Base-by-base conservation (phyloP, 2,113 vertebrate genomes). In the Hoplias malabaricus region DNA sequence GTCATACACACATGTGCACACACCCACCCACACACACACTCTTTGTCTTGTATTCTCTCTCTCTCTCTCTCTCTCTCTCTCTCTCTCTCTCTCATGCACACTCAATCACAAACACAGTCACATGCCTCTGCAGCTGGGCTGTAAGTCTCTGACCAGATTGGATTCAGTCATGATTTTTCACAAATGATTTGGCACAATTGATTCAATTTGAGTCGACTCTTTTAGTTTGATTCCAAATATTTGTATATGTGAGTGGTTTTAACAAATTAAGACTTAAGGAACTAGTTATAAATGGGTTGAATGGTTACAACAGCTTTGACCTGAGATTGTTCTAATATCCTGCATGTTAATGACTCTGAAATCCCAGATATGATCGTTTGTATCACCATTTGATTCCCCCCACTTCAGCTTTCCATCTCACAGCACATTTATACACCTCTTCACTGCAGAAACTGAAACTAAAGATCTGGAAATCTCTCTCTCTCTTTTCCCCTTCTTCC, bases 391-490 rank as follows among this genome's bases (percentile, higher is more conserved):
- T n/a, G n/a, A n/a, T n/a, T n/a, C n/a, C n/a, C n/a, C n/a, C n/a
- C n/a, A n/a, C n/a, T n/a, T n/a, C n/a, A n/a, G n/a, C n/a, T n/a
- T n/a, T n/a, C n/a, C n/a, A n/a, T n/a, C n/a, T n/a, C n/a, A n/a
- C n/a, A n/a, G n/a, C n/a, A 13, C 14, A 48, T 23, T 23, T 53
- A 21, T 53, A 23, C 48, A 16, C 48, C 43, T 12, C 12, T 43
- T 7, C 42, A 9, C 48, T 23, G 61, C 48, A 62, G 16, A 67
- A 76, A 42, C 33, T 67, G 19, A 68, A 65, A 65, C 53, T 16
- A 62, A 71, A 59, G 68, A 53, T 63, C 42, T 72, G 68, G 85
- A 88, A 88, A 80, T 84, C 83, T 74, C 42, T 61, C 62, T 73
- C 50, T 72, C 14, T 66, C 56, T 11, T 23, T 43, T 38, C 27